phyloP scores from a whole-genome alignment of 2,113 vertebrate genomes.

The Brachypteracias leptosomus region DNA sequence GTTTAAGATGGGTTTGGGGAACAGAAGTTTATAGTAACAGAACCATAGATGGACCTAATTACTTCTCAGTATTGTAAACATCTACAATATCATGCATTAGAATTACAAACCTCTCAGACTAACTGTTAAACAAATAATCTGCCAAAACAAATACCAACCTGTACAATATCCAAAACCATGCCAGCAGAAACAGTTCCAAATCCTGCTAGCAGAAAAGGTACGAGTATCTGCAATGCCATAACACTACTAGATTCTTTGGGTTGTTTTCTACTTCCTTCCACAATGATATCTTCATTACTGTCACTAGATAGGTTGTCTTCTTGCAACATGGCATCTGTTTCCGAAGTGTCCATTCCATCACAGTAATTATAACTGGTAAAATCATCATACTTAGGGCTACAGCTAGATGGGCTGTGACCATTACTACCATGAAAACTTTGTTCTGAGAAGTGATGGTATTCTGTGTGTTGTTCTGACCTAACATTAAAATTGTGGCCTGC shows the following conservation, averaged over 20 bases:
- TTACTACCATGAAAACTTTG: constrained; percentile 68
- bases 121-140: neutral
- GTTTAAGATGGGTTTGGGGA: neutral
- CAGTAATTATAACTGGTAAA: constrained; percentile 75
- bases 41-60: neutral
- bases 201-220: constrained; percentile 93
- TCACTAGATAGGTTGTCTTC: constrained; percentile 56
- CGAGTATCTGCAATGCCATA: constrained; percentile 91
- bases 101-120: neutral
- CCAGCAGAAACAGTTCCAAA: constrained; percentile 96
- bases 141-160: constrained; percentile 78
- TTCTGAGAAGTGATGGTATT: constrained; percentile 83
- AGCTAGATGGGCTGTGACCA: constrained; percentile 73
- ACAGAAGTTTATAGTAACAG: neutral
- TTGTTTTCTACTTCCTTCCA: constrained; percentile 72
- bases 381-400: constrained; percentile 75
- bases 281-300: constrained; percentile 61
- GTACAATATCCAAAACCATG: constrained; percentile 96
- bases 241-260: constrained; percentile 89
- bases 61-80: neutral
- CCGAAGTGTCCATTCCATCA: constrained; percentile 78
- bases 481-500: constrained; percentile 71
- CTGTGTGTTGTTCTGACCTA: constrained; percentile 78
- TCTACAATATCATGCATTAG: neutral
- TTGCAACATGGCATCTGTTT: constrained; percentile 87